A percentile compares a stretch with the other conserved stretches of the same genome.
These are phyloP conservation scores for Eupithecia inturbata DNA, from an alignment of 2,888 invertebrate species.

Conservation along the genomic window DNA sequence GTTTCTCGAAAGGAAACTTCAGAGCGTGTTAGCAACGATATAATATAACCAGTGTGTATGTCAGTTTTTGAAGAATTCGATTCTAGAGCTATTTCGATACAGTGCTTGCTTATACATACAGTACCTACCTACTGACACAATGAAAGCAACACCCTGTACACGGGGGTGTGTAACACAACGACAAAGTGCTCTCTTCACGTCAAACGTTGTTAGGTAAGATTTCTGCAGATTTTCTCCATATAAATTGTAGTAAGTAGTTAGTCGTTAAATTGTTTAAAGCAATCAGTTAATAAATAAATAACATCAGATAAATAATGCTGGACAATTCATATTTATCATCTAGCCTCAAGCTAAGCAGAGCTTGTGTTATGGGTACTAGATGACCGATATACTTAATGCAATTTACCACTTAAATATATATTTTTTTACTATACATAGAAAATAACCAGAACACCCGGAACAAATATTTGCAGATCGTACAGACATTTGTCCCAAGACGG, in stretches of 20 bases:
- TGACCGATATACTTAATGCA: no score
- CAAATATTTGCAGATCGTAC: no score
- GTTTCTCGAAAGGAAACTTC: constrained; percentile 38
- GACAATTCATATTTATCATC: no score
- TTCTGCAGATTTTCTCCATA: neutral
- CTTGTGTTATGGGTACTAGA: no score
- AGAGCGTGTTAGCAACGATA: constrained; percentile 10
- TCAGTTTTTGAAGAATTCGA: neutral
- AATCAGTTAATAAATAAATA: no score
- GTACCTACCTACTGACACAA: neutral
- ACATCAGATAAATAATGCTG: no score
- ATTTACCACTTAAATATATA: no score
- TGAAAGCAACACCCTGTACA: neutral
- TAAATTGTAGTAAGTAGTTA: neutral
- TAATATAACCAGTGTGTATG: neutral
- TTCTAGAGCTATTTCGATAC: neutral
- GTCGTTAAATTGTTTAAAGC: neutral
- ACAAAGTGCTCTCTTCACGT: neutral
- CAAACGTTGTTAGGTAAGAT: neutral
- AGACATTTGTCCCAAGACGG: no score
- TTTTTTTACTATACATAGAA: no score
- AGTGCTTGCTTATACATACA: neutral
- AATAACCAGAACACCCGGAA: no score
- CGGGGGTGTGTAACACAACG: neutral
- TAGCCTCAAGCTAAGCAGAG: no score